Percentiles rank a stretch among this genome's conserved stretches.
These are phyloP conservation scores for Tragelaphus oryx DNA, from an alignment of 2,797 vertebrate species.

Conservation along the genomic window DNA sequence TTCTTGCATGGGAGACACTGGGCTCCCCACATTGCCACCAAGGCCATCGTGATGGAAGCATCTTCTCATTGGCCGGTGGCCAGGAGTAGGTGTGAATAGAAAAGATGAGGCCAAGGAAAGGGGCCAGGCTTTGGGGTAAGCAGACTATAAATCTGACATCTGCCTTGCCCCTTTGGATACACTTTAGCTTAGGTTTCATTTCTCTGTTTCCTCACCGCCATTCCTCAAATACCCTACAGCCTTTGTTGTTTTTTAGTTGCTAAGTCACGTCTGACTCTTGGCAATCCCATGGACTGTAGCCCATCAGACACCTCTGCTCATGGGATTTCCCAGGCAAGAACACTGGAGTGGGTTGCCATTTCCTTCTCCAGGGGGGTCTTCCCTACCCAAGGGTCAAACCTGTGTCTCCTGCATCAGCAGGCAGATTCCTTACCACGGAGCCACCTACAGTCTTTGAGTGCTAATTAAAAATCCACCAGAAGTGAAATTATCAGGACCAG, in stretches of 20 bases:
- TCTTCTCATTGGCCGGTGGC: background rate
- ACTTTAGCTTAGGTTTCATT: background rate
- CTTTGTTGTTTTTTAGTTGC: background rate
- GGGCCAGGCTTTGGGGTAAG: background rate
- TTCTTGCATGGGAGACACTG: background rate
- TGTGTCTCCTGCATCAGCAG: background rate
- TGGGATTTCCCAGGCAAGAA: background rate
- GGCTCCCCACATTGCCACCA: background rate
- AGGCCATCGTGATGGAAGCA: background rate
- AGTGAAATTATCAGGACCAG: background rate
- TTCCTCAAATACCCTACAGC: background rate
- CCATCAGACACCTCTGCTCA: background rate
- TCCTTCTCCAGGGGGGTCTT: background rate
- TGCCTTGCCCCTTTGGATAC: background rate
- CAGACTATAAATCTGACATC: background rate
- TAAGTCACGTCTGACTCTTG: background rate
- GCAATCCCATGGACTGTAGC: background rate
- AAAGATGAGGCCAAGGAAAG: fast-evolving
- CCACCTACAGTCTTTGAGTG: background rate
- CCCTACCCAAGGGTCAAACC: background rate
- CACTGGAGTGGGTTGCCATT: background rate
- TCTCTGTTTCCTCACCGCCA: background rate
- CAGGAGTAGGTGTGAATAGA: background rate
- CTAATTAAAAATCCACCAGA: background rate
- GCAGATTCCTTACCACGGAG: background rate